phyloP scores from a whole-genome alignment of 1,140 invertebrate species.

The Leptestheria dahalacensis region DNA sequence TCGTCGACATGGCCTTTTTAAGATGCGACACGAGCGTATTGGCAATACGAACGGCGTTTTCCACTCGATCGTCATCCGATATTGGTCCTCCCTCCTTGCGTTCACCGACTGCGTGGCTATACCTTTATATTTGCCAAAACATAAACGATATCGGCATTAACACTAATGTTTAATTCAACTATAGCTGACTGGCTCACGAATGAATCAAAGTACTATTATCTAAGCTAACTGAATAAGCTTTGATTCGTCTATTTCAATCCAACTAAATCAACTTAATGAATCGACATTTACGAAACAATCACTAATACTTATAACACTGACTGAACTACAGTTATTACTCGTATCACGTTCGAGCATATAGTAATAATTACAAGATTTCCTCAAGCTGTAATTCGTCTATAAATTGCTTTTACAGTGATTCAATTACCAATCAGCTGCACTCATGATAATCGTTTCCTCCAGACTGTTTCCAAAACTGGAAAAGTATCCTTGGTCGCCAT shows the following conservation, averaged over 20 bases:
- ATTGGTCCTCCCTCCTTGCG: slow-evolving; percentile 2
- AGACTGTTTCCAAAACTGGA: not conserved
- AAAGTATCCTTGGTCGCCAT: not conserved
- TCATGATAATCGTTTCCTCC: slow-evolving; percentile 8
- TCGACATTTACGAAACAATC: too few species aligned
- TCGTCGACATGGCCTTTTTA: not conserved
- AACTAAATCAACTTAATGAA: not conserved
- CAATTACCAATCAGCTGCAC: slow-evolving; percentile 8
- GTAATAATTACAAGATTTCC: too few species aligned
- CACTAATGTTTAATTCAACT: too few species aligned
- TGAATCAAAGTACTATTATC: too few species aligned
- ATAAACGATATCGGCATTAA: too few species aligned
- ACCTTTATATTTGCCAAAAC: too few species aligned
- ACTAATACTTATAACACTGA: too few species aligned
- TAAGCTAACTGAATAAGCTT: too few species aligned
- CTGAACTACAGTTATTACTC: too few species aligned
- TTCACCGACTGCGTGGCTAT: not conserved
- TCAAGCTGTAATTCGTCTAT: not conserved
- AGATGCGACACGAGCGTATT: slow-evolving; percentile 3
- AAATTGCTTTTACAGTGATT: not conserved
- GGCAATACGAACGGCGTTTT: slow-evolving; percentile 1
- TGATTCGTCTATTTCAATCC: too few species aligned
- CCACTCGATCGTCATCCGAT: slow-evolving; percentile 10
- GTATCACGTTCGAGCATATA: too few species aligned
- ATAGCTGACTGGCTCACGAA: too few species aligned